A percentile compares a stretch with the other conserved stretches of the same genome.
These are phyloP conservation scores for Dendrolimus pini DNA, from an alignment of 2,888 invertebrate species.

Conservation along the genomic window DNA sequence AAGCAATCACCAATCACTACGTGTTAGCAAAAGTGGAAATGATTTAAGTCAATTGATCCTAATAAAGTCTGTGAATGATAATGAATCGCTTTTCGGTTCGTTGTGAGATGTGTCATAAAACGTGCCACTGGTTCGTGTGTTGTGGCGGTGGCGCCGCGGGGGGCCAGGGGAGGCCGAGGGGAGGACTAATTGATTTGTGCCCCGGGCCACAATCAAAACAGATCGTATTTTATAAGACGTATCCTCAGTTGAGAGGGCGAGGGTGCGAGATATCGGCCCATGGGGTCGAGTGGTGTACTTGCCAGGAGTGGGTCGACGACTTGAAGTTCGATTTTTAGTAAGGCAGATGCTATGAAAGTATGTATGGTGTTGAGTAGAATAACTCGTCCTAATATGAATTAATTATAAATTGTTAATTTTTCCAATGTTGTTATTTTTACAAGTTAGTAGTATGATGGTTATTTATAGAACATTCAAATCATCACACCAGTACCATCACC, in stretches of 20 bases:
- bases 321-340: constrained; percentile 31
- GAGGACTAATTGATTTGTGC: constrained; percentile 76
- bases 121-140: constrained; percentile 74
- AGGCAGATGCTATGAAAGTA: no score
- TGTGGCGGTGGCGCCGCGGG: constrained; percentile 52
- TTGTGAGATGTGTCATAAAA: constrained; percentile 74
- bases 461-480: background rate
- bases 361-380: no score
- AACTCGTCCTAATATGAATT: no score
- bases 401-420: no score
- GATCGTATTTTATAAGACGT: constrained; percentile 77
- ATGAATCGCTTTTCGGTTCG: constrained; percentile 61
- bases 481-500: no score
- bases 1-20: background rate
- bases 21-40: constrained; percentile 1
- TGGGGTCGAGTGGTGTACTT: constrained; percentile 12
- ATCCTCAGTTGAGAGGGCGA: constrained; percentile 57
- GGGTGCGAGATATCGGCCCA: constrained; percentile 34
- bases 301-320: constrained; percentile 9
- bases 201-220: constrained; percentile 78
- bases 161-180: constrained; percentile 50
- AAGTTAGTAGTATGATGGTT: background rate
- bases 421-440: background rate
- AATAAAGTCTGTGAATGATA: constrained; percentile 73
- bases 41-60: constrained; percentile 53